A percentile compares a stretch with the other conserved stretches of the same genome.
These are phyloP conservation scores for Polietes domitor DNA, from an alignment of 2,888 invertebrate species.

Conservation along the genomic window DNA sequence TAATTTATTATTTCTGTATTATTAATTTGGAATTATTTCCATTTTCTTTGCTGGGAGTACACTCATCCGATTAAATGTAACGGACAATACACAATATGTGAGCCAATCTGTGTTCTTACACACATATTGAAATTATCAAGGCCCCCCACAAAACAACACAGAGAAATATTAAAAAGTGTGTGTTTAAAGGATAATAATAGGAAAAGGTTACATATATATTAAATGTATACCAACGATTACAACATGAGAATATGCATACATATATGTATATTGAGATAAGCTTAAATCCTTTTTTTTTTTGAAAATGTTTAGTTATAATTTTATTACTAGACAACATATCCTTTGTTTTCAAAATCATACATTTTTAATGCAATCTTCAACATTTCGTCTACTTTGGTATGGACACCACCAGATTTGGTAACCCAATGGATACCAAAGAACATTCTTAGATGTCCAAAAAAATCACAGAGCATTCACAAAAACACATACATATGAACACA, in stretches of 20 bases:
- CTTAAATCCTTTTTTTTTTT: background rate
- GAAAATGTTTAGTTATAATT: no score
- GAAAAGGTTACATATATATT: background rate
- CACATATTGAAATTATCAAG: background rate
- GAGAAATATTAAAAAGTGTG: background rate
- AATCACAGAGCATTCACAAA: no score
- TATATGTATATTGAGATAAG: background rate
- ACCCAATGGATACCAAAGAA: no score
- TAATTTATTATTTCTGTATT: no score
- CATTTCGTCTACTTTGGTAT: no score
- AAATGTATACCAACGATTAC: conserved; percentile 9
- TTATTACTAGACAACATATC: no score
- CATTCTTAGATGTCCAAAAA: no score
- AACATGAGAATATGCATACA: background rate
- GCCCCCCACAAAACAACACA: background rate
- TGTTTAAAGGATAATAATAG: background rate
- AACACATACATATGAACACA: background rate
- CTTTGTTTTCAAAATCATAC: no score
- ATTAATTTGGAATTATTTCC: no score
- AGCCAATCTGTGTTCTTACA: background rate
- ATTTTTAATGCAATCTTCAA: no score
- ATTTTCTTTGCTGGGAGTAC: background rate
- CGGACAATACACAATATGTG: background rate
- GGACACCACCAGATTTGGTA: no score
- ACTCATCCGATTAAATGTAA: background rate